Evolutionary conservation across 2,797 vertebrate species (phyloP), one percentile per base, ranked within the genome.

Genomic region (Melanotaenia maccullochi): DNA sequence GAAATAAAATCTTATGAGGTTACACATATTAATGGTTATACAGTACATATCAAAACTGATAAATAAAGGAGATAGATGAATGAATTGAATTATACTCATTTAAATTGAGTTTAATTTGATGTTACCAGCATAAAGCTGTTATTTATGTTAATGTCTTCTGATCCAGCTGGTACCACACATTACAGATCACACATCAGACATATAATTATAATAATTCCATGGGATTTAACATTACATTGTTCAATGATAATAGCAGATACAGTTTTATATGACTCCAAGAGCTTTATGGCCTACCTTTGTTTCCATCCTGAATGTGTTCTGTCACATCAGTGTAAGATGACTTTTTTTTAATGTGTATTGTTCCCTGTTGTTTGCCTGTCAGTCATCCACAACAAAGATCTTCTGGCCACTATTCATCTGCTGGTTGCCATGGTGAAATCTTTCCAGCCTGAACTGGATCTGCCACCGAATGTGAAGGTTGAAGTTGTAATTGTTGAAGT

Each of bases 351-450:
- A 4, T 61, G 28, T 61, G 51, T 68, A 81, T 79, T 84, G 44
- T 76, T 71, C 58, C 76, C 69, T 78, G 40, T 73, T 67, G 65
- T 83, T 9, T 38, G 9, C 12, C 73, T 91, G 76, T 89, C 68
- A 99, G 98, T 94, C 85, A 96, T 99, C 90, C 95, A 97, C 88
- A 90, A 68, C 80, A 97, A 95, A 91, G 96, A 99, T 90, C 92
- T 97, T 16, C 84, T 97, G 88, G 95, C 96, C 81, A 97, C 96
- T 0, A 70, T 99, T 77, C 96, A 97, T 91, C 95, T 99, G 66
- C 93, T 99, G 59, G 95, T 99, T 90, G 95, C 97, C 87, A 95
- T 99, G 80, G 96, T 90, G 83, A 94, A 83, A 72, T 85, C 67
- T 79, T 99, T 98, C 33, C 86, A 95, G 83, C 96, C 97, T 0